A percentile compares a stretch with the other conserved stretches of the same genome.
Evolutionary conservation across 1,140 invertebrate species (phyloP).

Genomic region (Schmidtea mediterranea): DNA sequence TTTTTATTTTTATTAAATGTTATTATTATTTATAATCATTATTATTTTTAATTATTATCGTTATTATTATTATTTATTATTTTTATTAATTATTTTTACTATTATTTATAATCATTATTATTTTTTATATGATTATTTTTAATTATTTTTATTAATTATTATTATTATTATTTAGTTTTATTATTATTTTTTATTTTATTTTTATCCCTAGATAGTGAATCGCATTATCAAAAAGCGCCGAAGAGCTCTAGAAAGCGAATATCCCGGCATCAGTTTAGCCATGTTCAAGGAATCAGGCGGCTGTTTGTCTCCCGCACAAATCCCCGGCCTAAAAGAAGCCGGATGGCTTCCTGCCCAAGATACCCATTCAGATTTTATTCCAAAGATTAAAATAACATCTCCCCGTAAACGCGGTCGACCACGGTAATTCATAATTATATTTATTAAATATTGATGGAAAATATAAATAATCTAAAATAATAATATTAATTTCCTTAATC

Average conservation of each 20-base stretch:
- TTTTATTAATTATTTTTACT: conserved; percentile 13
- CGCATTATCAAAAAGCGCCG: not conserved
- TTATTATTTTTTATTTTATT: too few species aligned
- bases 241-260: not conserved
- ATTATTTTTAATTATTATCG: not conserved
- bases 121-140: too few species aligned
- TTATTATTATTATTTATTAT: not conserved
- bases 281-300: not conserved
- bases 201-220: not conserved
- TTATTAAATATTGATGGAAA: too few species aligned
- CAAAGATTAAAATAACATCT: too few species aligned
- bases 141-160: not conserved
- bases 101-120: not conserved
- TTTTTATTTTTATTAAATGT: too few species aligned
- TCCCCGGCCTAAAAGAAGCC: not conserved
- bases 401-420: too few species aligned
- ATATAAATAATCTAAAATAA: too few species aligned
- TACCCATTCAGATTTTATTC: too few species aligned
- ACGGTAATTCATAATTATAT: too few species aligned
- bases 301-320: not conserved
- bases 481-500: too few species aligned
- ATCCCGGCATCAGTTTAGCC: not conserved
- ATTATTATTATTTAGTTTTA: not conserved
- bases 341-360: not conserved
- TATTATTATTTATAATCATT: not conserved